phyloP scores from a whole-genome alignment of 2,797 vertebrate genomes.

The Arctocebus calabarensis region DNA sequence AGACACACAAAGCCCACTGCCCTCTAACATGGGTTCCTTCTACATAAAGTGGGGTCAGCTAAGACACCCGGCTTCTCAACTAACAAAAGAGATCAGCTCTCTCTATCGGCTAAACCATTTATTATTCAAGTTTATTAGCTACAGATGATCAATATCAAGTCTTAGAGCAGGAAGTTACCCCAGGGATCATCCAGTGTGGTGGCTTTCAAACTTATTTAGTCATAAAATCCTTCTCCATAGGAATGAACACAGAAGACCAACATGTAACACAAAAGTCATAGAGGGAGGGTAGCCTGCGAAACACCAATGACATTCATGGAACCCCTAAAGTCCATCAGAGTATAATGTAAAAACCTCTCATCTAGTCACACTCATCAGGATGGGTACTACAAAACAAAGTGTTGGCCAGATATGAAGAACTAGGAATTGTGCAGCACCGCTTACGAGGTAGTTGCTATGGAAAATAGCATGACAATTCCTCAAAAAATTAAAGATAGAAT shows the following conservation, averaged over 20 bases:
- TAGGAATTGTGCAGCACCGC: background rate
- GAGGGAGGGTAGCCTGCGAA: no score
- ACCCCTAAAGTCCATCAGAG: background rate
- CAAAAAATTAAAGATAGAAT: background rate
- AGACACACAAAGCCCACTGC: background rate
- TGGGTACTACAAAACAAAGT: background rate
- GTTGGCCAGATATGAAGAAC: background rate
- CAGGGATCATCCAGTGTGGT: background rate
- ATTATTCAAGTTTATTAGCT: background rate
- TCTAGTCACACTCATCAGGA: background rate
- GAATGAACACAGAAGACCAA: background rate
- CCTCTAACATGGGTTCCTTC: background rate
- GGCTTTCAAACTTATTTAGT: slow-evolving; percentile 10
- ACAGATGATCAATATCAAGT: background rate
- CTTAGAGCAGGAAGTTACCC: background rate
- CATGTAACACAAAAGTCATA: background rate
- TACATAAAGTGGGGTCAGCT: background rate
- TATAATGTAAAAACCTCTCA: background rate
- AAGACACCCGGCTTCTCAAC: background rate
- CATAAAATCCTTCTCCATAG: background rate
- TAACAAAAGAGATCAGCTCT: background rate
- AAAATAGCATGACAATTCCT: background rate
- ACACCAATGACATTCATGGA: background rate
- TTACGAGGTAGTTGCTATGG: background rate
- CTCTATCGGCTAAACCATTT: background rate